phyloP scores from a whole-genome alignment of 2,113 vertebrate species.

The Protobothrops flavoviridis region DNA sequence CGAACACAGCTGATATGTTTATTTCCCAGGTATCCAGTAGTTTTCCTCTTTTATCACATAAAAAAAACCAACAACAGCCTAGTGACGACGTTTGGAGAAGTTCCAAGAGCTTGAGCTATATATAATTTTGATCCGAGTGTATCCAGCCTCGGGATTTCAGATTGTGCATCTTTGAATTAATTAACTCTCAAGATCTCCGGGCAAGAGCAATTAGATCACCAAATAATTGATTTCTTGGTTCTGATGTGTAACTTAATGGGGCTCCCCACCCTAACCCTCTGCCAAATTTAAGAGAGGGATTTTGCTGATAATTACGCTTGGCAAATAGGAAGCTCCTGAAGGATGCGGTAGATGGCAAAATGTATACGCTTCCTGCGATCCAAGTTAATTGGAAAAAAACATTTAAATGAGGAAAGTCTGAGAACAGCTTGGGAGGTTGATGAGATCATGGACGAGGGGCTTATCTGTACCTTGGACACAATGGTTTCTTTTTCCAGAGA shows the following conservation, averaged over 20 bases:
- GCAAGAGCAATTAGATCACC: not conserved
- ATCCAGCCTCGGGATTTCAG: not conserved
- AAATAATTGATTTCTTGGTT: not conserved
- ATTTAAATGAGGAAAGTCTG: not conserved
- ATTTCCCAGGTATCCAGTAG: not conserved
- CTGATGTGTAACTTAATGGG: not conserved
- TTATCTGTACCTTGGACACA: not conserved
- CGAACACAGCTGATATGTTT: not conserved
- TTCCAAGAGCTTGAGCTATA: not conserved
- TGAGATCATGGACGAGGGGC: not conserved
- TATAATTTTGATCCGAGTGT: not conserved
- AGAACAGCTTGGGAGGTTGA: not conserved
- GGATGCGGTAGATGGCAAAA: not conserved
- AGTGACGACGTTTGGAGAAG: not conserved
- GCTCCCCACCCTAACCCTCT: not conserved
- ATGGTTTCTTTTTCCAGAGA: not conserved
- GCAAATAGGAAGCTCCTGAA: not conserved
- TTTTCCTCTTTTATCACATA: not conserved
- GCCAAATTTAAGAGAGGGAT: not conserved
- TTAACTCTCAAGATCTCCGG: not conserved
- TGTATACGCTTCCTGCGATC: not conserved
- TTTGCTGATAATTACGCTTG: not conserved
- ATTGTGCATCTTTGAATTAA: not conserved
- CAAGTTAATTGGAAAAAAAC: not conserved
- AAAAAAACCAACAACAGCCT: not conserved